Evolutionary conservation across 2,797 vertebrate genomes (phyloP).

Genomic region (Dermochelys coriacea): DNA sequence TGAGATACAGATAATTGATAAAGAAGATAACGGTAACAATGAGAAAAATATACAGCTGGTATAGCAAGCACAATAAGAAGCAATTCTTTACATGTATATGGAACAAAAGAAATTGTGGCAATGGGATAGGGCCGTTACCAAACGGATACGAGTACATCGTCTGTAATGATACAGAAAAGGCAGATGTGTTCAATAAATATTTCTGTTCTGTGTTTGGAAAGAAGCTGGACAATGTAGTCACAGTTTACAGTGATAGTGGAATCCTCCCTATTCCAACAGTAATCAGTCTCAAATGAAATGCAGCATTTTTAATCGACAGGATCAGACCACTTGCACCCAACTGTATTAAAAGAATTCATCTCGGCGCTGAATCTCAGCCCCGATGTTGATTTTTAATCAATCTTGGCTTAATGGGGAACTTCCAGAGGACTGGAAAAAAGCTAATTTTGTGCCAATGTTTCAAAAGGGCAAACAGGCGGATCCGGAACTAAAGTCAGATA

Average conservation of each 20-base stretch:
- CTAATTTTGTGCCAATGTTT: neutral
- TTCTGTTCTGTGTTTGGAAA: accelerated
- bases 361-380: neutral
- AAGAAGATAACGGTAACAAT: neutral
- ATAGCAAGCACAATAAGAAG: neutral
- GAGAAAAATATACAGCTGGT: neutral
- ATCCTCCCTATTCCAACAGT: neutral
- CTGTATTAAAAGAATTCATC: neutral
- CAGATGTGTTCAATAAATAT: accelerated
- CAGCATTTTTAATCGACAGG: neutral
- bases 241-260: accelerated
- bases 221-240: accelerated
- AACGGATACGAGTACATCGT: accelerated
- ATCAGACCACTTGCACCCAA: neutral
- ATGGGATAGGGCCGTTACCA: neutral
- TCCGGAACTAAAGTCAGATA: neutral
- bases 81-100: accelerated
- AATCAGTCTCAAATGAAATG: neutral
- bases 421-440: neutral
- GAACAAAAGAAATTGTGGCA: neutral
- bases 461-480: neutral
- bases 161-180: neutral
- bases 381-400: neutral
- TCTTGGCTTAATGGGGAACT: neutral
- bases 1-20: neutral